These are phyloP conservation scores for Cynaeus angustus DNA, from an alignment of 2,888 invertebrate species.

Conservation along the genomic window DNA sequence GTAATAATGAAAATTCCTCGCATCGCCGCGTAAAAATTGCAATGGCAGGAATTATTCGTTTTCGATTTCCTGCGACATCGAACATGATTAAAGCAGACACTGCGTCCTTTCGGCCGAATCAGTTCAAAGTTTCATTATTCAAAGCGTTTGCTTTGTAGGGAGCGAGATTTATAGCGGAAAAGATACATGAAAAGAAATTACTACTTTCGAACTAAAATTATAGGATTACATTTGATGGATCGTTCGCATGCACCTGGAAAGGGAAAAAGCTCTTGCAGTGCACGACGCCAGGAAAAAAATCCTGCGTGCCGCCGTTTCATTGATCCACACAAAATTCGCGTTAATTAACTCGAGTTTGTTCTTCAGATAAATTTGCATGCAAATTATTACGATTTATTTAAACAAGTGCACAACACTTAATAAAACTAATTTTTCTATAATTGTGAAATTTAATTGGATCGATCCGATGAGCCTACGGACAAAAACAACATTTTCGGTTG, in stretches of 20 bases:
- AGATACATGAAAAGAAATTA: constrained; percentile 57
- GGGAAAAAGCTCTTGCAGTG: constrained; percentile 30
- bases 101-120: constrained; percentile 43
- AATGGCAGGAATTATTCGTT: constrained; percentile 37
- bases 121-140: constrained; percentile 48
- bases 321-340: constrained; percentile 34
- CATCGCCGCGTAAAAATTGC: constrained; percentile 26
- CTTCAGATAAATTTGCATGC: constrained; percentile 37
- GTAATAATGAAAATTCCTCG: constrained; percentile 34
- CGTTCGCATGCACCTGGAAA: constrained; percentile 52
- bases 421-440: constrained; percentile 14
- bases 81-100: constrained; percentile 42
- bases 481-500: constrained; percentile 43
- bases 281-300: constrained; percentile 22
- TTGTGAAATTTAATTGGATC: constrained; percentile 28
- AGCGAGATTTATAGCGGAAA: constrained; percentile 53
- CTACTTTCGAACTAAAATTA: constrained; percentile 53
- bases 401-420: constrained; percentile 24
- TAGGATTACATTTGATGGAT: constrained; percentile 55
- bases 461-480: constrained; percentile 35
- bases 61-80: constrained; percentile 44
- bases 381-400: constrained; percentile 39
- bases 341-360: constrained; percentile 35
- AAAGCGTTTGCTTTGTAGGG: constrained; percentile 38
- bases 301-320: constrained; percentile 21